phyloP scores from a whole-genome alignment of 2,113 vertebrate species.

The Aspidoscelis tigris region DNA sequence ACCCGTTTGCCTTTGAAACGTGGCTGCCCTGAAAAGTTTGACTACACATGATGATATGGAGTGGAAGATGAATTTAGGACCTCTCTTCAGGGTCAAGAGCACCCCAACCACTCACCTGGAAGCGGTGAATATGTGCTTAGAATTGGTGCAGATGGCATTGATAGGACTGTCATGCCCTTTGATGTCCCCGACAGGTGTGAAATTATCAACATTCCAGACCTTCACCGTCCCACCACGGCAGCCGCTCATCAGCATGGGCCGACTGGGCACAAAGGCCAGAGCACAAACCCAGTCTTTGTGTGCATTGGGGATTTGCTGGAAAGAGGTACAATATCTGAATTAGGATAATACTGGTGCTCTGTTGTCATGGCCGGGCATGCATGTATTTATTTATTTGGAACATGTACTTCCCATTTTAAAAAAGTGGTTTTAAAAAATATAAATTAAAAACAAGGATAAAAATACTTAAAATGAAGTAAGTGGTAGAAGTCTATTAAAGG shows the following conservation, averaged over 20 bases:
- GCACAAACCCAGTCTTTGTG: slow-evolving; percentile 99
- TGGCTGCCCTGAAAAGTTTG: background rate
- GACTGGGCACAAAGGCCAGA: slow-evolving; percentile 89
- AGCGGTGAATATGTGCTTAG: slow-evolving; percentile 93
- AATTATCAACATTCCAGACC: slow-evolving; percentile 96
- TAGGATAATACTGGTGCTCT: background rate
- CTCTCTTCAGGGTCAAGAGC: background rate
- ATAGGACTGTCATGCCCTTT: slow-evolving; percentile 95
- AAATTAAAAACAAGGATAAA: too few relatives aligned
- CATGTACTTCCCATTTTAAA: too few relatives aligned
- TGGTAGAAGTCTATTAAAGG: too few relatives aligned
- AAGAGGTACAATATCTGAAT: background rate
- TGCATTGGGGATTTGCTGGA: slow-evolving; percentile 96
- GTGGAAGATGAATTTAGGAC: background rate
- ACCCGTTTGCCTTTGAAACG: background rate
- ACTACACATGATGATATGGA: background rate
- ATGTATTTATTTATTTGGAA: too few relatives aligned
- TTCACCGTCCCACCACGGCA: slow-evolving; percentile 93
- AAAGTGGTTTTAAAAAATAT: too few relatives aligned
- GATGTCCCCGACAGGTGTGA: slow-evolving; percentile 93
- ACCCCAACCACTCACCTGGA: slow-evolving; percentile 84
- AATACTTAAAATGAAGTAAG: too few relatives aligned
- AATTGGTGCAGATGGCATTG: slow-evolving; percentile 95
- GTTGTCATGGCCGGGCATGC: too few relatives aligned
- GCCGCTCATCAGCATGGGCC: slow-evolving; percentile 92